Evolutionary conservation across 2,797 vertebrate species (phyloP).

Genomic region (Acanthurus leucopareius): DNA sequence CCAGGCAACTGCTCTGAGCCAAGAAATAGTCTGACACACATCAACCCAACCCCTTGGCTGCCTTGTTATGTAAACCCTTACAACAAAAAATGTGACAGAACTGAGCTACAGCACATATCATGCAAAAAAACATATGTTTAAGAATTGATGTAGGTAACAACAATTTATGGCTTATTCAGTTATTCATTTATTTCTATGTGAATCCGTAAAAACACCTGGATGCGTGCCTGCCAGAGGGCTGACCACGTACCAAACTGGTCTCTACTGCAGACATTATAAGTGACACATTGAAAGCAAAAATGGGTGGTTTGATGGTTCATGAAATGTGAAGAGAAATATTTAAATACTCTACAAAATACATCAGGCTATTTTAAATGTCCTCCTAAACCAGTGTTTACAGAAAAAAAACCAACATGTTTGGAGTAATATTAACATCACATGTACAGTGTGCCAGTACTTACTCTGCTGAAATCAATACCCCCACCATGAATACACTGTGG

Average conservation of each 20-base stretch:
- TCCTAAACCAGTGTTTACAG: neutral
- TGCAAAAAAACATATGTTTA: too few relatives aligned
- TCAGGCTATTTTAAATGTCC: neutral
- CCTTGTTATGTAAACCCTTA: neutral
- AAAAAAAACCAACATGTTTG: neutral
- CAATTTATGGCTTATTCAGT: too few relatives aligned
- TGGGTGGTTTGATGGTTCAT: neutral
- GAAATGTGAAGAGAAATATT: neutral
- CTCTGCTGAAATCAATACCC: constrained; percentile 9
- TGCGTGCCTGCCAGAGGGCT: too few relatives aligned
- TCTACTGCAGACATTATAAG: too few relatives aligned
- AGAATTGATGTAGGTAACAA: too few relatives aligned
- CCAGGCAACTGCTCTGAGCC: neutral
- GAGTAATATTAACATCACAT: neutral
- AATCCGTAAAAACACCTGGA: too few relatives aligned
- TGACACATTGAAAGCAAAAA: too few relatives aligned
- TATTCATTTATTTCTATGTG: too few relatives aligned
- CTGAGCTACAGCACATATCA: too few relatives aligned
- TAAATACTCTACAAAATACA: neutral
- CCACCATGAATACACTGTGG: neutral
- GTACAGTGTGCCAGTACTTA: neutral
- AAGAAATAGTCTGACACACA: neutral
- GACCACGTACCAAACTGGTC: too few relatives aligned
- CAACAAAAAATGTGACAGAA: neutral
- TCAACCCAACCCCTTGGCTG: neutral